Conservation (phyloP, 2,888 invertebrate genomes). For the Torymus tubicola region DNA sequence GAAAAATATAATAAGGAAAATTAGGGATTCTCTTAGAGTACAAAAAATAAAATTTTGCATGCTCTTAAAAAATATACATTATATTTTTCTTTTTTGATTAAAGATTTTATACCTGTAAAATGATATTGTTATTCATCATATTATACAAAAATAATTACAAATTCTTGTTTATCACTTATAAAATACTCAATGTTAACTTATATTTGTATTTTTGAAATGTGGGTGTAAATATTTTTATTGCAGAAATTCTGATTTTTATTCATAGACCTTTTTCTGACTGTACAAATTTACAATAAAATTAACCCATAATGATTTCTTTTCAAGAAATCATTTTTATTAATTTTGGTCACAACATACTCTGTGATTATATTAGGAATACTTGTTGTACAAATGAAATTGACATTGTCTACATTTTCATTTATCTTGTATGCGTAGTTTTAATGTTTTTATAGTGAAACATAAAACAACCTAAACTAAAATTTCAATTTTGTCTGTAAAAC, state of each 20-base stretch:
- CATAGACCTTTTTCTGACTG: constrained; percentile 9
- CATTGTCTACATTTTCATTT: too few species aligned
- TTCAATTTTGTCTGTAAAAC: too few species aligned
- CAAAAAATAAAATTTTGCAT: not conserved
- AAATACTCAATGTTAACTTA: too few species aligned
- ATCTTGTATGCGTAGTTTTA: not conserved
- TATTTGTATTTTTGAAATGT: too few species aligned
- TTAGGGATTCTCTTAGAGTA: not conserved
- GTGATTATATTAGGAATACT: not conserved
- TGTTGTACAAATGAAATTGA: not conserved
- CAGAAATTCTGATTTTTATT: not conserved
- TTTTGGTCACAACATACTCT: not conserved
- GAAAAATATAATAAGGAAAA: not conserved
- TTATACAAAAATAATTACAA: too few species aligned
- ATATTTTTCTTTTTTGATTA: too few species aligned
- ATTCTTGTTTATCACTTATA: too few species aligned
- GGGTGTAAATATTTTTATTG: too few species aligned
- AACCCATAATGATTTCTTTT: not conserved
- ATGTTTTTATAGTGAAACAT: not conserved
- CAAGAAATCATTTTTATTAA: not conserved
- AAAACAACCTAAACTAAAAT: too few species aligned
- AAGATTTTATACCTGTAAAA: too few species aligned
- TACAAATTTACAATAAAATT: constrained; percentile 39
- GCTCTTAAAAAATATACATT: not conserved
- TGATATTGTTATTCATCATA: too few species aligned